Base-by-base conservation (phyloP, 2,888 invertebrate genomes). In the Caenorhabditis angaria region DNA sequence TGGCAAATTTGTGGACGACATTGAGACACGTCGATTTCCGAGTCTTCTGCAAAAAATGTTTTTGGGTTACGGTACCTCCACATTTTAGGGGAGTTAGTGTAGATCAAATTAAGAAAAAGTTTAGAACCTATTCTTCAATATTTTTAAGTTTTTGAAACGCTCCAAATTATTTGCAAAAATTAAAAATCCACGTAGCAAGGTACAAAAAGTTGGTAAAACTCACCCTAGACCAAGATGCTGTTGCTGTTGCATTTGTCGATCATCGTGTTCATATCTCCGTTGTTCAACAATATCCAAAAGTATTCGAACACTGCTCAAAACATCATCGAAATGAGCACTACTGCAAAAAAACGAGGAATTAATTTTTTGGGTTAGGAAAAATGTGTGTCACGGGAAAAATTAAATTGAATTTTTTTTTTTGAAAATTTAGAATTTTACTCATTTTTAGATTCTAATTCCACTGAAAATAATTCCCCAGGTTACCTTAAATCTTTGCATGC, bases 261-360 rank as follows among this genome's bases (percentile, higher is more conserved):
- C 85, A 32, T 86, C 86, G 25, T 75, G 76, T 32, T 86, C 84
- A 59, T 85, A 86, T 24, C 86, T 68, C 22, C 85, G 71, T 65
- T 86, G 86, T 62, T 86, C 86, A 22, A 85, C 79, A 32, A 86
- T 78, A 65, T 86, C 86, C 41, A 86, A 68, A 10, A 86, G 77
- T 51, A 87, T 84, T 25, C 86, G 64, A 18, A 83, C 78, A 14
- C 80, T 80, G 57, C 80, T 80, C 75, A 86, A 77, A 27, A 86
- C 82, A 58, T 86, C 86, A 61, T 86, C 86, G 59, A 86, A 86
- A 61, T 86, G 86, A 20, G 86, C 81, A 25, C 85, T 81, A 22
- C 74, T 82, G 58, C 77, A 77, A 20, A 56, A 20, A 24, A 4
- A 29, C 10, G 32, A 32, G 8, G n/a, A n/a, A n/a, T n/a, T n/a